phyloP scores from a whole-genome alignment of 1,140 invertebrate genomes.

The Orchesella cincta region DNA sequence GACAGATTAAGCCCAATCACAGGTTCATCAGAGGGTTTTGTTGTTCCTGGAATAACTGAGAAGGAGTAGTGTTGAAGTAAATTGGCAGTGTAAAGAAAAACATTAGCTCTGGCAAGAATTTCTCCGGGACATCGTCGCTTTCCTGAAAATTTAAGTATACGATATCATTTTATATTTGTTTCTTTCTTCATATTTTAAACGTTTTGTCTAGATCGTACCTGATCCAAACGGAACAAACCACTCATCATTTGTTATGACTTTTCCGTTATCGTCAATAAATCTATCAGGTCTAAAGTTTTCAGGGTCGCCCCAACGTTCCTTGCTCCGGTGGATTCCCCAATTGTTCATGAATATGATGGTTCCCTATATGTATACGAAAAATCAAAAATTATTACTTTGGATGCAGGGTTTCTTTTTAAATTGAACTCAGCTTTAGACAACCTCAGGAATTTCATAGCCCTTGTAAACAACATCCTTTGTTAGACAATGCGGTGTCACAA shows the following conservation, averaged over 20 bases:
- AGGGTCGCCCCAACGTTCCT: constrained; percentile 53
- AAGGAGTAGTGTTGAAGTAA: constrained; percentile 62
- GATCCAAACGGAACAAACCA: constrained; percentile 74
- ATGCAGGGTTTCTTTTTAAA: not conserved
- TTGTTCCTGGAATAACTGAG: constrained; percentile 52
- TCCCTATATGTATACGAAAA: too few species aligned
- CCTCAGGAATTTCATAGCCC: constrained; percentile 75
- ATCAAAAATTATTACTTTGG: not conserved
- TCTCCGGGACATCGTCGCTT: constrained; percentile 67
- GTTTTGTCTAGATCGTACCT: constrained; percentile 54
- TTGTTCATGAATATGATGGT: constrained; percentile 27
- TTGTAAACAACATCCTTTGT: constrained; percentile 66
- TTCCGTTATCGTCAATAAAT: constrained; percentile 61
- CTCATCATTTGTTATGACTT: constrained; percentile 65
- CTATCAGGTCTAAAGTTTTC: constrained; percentile 54
- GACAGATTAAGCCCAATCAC: constrained; percentile 39
- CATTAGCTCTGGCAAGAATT: constrained; percentile 60
- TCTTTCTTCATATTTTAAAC: not conserved
- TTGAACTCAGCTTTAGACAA: too few species aligned
- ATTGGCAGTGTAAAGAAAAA: constrained; percentile 63
- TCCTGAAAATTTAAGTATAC: constrained; percentile 57
- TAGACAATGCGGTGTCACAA: constrained; percentile 77
- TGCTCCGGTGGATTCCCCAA: constrained; percentile 53
- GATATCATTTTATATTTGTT: not conserved
- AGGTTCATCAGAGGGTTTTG: constrained; percentile 27